phyloP scores from a whole-genome alignment of 2,113 vertebrate species.

The Stigmatopora argus region DNA sequence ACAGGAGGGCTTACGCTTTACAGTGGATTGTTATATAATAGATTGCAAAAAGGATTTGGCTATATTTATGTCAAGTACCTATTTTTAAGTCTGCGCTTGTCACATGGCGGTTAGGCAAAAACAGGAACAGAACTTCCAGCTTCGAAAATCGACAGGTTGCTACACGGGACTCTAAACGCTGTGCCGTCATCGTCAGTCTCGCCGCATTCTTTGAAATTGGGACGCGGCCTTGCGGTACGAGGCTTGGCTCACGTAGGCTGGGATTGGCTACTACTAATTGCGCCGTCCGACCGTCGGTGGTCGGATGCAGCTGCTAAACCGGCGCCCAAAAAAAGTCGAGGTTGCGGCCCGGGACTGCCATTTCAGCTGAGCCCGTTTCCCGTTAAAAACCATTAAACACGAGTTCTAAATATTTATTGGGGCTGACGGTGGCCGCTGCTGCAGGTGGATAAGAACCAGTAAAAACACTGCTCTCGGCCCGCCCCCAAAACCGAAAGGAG shows the following conservation, averaged over 20 bases:
- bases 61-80: constrained; percentile 17
- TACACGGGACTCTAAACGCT: constrained; percentile 2
- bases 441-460: no score
- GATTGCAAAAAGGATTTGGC: constrained; percentile 9
- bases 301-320: constrained; percentile 56
- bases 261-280: constrained; percentile 51
- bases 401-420: constrained; percentile 33
- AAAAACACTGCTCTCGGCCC: no score
- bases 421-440: constrained; percentile 24
- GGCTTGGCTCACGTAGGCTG: constrained; percentile 44
- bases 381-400: constrained; percentile 33
- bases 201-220: constrained; percentile 30
- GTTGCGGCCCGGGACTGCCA: constrained; percentile 38
- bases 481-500: no score
- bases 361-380: constrained; percentile 31
- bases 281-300: constrained; percentile 49
- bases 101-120: not conserved
- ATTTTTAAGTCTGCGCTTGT: constrained; percentile 3
- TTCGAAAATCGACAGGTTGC: not conserved
- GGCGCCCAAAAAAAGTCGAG: constrained; percentile 49
- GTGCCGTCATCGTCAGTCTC: constrained; percentile 46
- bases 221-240: constrained; percentile 42
- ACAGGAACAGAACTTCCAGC: not conserved
- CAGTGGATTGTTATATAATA: constrained; percentile 25
- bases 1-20: constrained; percentile 26